Evolutionary conservation across 2,113 vertebrate species (phyloP), one percentile per base, ranked within the genome.

Genomic region (Tragelaphus buxtoni): DNA sequence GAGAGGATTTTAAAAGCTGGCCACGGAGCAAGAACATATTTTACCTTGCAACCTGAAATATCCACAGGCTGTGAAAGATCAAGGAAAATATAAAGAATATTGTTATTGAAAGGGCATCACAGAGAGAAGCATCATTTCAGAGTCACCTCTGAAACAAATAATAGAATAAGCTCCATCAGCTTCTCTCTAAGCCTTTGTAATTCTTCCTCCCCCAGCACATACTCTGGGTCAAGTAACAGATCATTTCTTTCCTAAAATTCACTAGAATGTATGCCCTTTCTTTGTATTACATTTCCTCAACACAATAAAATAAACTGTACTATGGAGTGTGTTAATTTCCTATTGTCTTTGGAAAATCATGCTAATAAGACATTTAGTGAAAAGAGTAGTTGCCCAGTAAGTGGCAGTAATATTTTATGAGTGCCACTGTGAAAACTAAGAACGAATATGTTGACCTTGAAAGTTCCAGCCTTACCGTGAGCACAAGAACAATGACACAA

Each of bases 391-490:
- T 86, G 35, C 58, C 63, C 89, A 94, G 77, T 91, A 94, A 98
- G 58, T 96, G 97, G 88, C 47, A 95, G 51, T 74, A 95, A 97
- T 96, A 91, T 87, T 98, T 98, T 97, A 96, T 77, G 65, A 94
- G 93, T 60, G 95, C 86, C 0, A 0, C 79, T 94, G 95, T 96
- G 97, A 98, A 94, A 76, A 92, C 2, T 5, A 88, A 35, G 97
- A 98, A 97, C 94, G 97, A 93, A 98, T 86, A 97, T 24, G 61
- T 93, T 98, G 98, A 98, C 98, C 98, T 98, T 98, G 98, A 98
- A 96, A 98, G 96, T 97, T 97, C 97, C 91, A 94, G 94, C 94
- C 22, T 96, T 94, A 88, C 65, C 0, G 12, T 13, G 85, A 81
- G 88, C 90, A 85, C 88, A 96, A 98, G 96, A 98, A 92, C 12